Conservation (phyloP, 2,888 invertebrate genomes). For the Pseudeuparius sepicola region DNA sequence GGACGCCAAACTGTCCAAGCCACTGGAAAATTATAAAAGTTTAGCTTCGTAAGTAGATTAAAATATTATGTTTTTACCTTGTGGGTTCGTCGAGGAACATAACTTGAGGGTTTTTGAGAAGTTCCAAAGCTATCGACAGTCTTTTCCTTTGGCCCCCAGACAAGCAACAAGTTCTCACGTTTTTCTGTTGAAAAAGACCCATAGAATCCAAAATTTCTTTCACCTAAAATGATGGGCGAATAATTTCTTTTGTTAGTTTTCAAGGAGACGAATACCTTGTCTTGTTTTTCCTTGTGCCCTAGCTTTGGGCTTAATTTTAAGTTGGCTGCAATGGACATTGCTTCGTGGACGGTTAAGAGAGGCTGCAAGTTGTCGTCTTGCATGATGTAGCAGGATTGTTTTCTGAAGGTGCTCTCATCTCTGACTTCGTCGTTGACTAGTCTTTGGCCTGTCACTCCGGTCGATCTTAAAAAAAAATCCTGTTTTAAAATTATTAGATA, state of each 20-base stretch:
- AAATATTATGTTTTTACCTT: conserved; percentile 22
- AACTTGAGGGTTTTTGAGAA: conserved; percentile 84
- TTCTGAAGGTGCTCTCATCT: conserved; percentile 57
- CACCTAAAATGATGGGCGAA: conserved; percentile 56
- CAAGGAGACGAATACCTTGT: too few relatives aligned
- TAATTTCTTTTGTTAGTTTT: too few relatives aligned
- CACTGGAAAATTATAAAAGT: conserved; percentile 45
- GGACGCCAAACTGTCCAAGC: conserved; percentile 71
- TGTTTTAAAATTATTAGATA: conserved; percentile 1
- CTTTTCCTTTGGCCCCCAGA: conserved; percentile 89
- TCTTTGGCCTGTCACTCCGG: conserved; percentile 54
- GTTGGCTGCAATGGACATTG: conserved; percentile 77
- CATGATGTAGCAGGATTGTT: conserved; percentile 80
- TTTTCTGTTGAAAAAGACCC: conserved; percentile 54
- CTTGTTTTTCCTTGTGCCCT: conserved; percentile 50
- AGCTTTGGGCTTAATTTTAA: conserved; percentile 68
- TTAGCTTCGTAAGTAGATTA: too few relatives aligned
- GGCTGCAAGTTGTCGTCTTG: conserved; percentile 78
- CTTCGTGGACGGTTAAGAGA: conserved; percentile 73
- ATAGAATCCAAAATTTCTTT: conserved; percentile 70
- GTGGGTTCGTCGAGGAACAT: conserved; percentile 94
- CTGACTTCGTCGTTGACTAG: conserved; percentile 61
- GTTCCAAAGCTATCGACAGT: conserved; percentile 80
- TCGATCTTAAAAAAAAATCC: conserved; percentile 31
- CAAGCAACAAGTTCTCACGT: conserved; percentile 59